phyloP scores from a whole-genome alignment of 2,797 vertebrate species.

The Spheniscus humboldti region DNA sequence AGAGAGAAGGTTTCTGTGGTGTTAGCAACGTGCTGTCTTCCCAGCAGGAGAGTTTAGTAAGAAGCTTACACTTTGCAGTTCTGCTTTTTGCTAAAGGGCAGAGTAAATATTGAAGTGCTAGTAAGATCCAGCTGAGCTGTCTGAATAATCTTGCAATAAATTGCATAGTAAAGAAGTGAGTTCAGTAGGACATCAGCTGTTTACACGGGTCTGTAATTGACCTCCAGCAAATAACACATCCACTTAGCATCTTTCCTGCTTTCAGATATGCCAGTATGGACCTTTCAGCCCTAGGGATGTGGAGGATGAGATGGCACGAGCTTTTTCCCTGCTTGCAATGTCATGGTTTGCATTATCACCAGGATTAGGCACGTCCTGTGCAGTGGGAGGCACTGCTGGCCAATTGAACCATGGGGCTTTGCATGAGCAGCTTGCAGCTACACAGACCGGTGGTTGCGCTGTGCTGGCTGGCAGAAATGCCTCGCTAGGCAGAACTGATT shows the following conservation, averaged over 20 bases:
- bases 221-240: background rate
- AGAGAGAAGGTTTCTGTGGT: background rate
- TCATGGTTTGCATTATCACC: background rate
- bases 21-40: background rate
- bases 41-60: background rate
- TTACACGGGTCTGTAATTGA: background rate
- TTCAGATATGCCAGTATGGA: background rate
- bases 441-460: accelerated
- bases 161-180: background rate
- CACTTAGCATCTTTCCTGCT: background rate
- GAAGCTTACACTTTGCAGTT: background rate
- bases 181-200: background rate
- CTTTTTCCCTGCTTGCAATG: background rate
- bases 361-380: background rate
- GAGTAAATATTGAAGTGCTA: background rate
- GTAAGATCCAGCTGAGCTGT: background rate
- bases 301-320: background rate
- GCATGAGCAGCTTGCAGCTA: background rate
- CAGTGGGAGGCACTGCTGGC: background rate
- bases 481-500: background rate
- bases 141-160: background rate
- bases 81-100: background rate
- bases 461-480: background rate
- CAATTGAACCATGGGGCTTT: background rate
- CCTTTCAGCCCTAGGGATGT: background rate